These are phyloP conservation scores for Copidosoma floridanum DNA, from an alignment of 1,140 invertebrate genomes.

Conservation along the genomic window DNA sequence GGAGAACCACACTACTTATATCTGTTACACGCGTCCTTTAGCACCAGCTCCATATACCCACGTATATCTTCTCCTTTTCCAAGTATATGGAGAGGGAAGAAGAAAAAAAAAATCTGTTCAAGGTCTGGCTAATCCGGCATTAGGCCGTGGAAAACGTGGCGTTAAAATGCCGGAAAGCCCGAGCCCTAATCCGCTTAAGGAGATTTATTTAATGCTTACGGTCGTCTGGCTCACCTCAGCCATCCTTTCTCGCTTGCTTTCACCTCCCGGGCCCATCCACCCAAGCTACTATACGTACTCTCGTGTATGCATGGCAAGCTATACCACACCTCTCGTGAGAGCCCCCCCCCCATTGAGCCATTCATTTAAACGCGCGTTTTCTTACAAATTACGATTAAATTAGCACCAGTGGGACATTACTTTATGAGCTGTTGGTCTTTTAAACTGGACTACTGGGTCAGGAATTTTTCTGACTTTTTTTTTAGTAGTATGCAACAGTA, in stretches of 20 bases:
- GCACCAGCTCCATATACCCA: not conserved
- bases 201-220: constrained; percentile 54
- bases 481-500: too few species aligned
- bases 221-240: constrained; percentile 44
- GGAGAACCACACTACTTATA: not conserved
- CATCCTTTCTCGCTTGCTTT: too few species aligned
- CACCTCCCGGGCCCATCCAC: constrained; percentile 34
- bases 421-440: too few species aligned
- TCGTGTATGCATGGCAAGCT: not conserved
- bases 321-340: not conserved
- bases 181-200: constrained; percentile 50
- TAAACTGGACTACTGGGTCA: too few species aligned
- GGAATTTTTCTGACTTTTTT: too few species aligned
- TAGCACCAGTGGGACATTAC: too few species aligned
- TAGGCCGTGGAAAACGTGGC: constrained; percentile 44
- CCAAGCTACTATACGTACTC: not conserved
- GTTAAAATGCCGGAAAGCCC: constrained; percentile 54
- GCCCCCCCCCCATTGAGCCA: not conserved
- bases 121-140: constrained; percentile 43
- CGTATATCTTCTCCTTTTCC: not conserved
- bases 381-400: too few species aligned
- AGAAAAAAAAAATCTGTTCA: constrained; percentile 43
- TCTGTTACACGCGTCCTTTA: not conserved
- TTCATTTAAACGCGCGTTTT: not conserved
- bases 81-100: constrained; percentile 1